These are phyloP conservation scores for Coturnix japonica DNA, from an alignment of 2,113 vertebrate genomes.

Conservation along the genomic window DNA sequence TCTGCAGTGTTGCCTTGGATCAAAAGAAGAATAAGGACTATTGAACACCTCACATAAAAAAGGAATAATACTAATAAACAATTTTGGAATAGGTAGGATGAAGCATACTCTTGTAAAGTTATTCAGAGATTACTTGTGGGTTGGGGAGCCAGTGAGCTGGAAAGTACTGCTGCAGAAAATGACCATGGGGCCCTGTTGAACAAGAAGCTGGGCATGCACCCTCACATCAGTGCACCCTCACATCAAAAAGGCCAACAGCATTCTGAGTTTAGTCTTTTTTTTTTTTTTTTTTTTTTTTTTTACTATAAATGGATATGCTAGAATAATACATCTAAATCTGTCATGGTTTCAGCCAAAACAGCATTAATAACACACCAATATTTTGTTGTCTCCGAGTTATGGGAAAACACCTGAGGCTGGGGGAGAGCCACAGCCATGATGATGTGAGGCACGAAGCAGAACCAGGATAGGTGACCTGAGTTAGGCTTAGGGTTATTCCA, in stretches of 20 bases:
- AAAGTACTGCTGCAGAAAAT: background rate
- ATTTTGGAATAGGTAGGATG: background rate
- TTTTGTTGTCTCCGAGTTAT: too few relatives aligned
- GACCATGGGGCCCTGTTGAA: background rate
- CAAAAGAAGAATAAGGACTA: background rate
- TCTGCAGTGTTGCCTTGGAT: background rate
- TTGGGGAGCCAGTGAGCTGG: background rate
- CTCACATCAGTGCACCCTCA: background rate
- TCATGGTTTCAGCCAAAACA: too few relatives aligned
- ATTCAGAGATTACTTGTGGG: background rate
- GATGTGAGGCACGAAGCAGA: too few relatives aligned
- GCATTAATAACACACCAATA: too few relatives aligned
- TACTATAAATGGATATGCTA: background rate
- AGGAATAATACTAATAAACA: background rate
- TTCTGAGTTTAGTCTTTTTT: background rate
- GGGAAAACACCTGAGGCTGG: too few relatives aligned
- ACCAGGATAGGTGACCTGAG: too few relatives aligned
- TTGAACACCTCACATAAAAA: background rate
- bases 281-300: background rate
- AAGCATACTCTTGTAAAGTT: background rate
- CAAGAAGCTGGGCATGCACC: background rate
- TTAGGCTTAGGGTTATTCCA: too few relatives aligned
- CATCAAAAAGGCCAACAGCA: background rate
- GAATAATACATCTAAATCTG: background rate
- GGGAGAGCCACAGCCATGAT: too few relatives aligned